A percentile compares a stretch with the other conserved stretches of the same genome.
Evolutionary conservation across 2,113 vertebrate genomes (phyloP).

Genomic region (Rattus norvegicus): DNA sequence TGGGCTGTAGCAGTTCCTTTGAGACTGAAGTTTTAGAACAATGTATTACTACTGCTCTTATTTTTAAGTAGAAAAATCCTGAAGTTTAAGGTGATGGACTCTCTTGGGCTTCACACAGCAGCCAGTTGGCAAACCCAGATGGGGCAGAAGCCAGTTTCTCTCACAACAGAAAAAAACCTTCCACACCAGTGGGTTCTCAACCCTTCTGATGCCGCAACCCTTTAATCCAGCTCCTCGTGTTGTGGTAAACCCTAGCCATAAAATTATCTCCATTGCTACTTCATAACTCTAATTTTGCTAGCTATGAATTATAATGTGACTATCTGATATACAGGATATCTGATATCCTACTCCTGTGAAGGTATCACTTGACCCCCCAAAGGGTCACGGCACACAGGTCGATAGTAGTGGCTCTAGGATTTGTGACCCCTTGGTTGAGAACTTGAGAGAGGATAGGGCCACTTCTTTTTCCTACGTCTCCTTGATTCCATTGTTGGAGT

Average conservation of each 20-base stretch:
- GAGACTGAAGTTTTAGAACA: neutral
- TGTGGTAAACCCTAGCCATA: neutral
- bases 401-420: neutral
- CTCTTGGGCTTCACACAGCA: neutral
- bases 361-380: neutral
- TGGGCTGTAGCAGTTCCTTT: neutral
- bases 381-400: neutral
- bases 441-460: neutral
- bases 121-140: neutral
- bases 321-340: neutral
- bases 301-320: neutral
- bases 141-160: neutral
- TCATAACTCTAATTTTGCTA: neutral
- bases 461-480: neutral
- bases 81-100: neutral
- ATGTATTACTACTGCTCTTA: neutral
- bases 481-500: neutral
- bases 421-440: neutral
- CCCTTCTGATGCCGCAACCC: neutral
- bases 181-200: neutral
- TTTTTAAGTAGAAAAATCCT: slow-evolving; percentile 30
- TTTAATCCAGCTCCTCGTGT: neutral
- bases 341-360: neutral
- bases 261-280: neutral
- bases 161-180: neutral